Base-by-base conservation (phyloP, 2,797 vertebrate species). In the Sciurus vulgaris region DNA sequence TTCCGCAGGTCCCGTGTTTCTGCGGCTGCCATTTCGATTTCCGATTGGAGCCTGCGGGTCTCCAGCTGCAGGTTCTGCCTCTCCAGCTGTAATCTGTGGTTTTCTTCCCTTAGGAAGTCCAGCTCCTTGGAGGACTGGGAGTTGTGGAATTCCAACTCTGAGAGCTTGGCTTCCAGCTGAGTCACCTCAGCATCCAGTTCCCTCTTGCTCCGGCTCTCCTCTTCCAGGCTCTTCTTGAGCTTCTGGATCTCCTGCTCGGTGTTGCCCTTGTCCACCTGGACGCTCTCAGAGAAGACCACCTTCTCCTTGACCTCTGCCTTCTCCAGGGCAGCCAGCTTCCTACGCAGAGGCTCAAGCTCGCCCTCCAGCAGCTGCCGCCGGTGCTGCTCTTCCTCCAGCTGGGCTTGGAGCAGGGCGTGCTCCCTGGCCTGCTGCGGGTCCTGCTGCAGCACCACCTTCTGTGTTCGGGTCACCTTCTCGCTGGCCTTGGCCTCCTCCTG, bases 371-470 rank as follows among this genome's bases (percentile, higher is more conserved):
- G 98, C 87, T 98, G 98, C 44, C 99, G 99, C 95, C 99, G 99
- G 98, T 99, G 99, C 93, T 97, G 99, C 95, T 99, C 99, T 92
- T 99, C 99, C 26, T 99, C 99, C 28, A 99, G 98, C 98, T 99
- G 99, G 49, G 99, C 98, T 93, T 96, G 99, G 85, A 99, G 98
- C 82, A 99, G 99, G 18, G 99, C 99, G 79, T 99, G 99, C 94
- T 99, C 99, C 91, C 99, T 99, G 97, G 99, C 99, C 97, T 99
- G 99, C 96, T 99, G 99, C 30, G 99, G 99, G 97, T 99, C 99
- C 98, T 99, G 99, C 98, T 99, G 99, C 69, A 99, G 98, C 56
- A 99, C 99, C 13, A 99, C 99, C 98, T 99, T 99, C 97, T 99
- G 99, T 97, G 99, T 99, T 92, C 99, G 99, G 0, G 99, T 99